Evolutionary conservation across 2,797 vertebrate genomes (phyloP).

Genomic region (Picus viridis): DNA sequence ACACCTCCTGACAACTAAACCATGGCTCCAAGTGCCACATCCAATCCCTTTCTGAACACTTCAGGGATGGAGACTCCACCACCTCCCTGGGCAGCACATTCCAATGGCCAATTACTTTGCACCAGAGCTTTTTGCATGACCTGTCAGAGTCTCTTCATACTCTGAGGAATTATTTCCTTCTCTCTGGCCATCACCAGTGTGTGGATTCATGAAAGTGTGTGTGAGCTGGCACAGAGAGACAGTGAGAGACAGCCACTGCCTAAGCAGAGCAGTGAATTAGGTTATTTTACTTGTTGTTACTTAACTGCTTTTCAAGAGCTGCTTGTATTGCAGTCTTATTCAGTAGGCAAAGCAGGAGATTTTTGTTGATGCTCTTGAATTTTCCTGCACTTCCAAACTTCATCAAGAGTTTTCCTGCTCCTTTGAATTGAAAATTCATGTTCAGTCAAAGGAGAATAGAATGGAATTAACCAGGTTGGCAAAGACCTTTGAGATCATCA

Average conservation of each 20-base stretch:
- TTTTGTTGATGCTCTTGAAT: background rate
- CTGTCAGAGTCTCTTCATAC: background rate
- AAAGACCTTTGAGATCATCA: no score
- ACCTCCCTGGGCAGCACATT: no score
- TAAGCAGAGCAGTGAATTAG: background rate
- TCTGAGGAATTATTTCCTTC: background rate
- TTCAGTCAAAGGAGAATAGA: background rate
- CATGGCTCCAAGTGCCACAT: no score
- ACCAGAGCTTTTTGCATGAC: background rate
- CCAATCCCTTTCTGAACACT: no score
- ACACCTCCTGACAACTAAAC: no score
- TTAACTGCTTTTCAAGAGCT: constrained; percentile 15
- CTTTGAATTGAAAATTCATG: background rate
- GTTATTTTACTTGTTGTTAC: background rate
- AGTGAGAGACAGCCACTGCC: background rate
- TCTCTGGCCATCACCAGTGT: background rate
- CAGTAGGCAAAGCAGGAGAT: background rate
- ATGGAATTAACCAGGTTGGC: no score
- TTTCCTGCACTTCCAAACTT: background rate
- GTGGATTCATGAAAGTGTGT: background rate
- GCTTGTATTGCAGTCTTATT: background rate
- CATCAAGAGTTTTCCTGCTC: background rate
- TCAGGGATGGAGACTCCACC: no score
- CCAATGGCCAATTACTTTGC: background rate
- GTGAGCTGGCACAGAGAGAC: background rate